phyloP scores from a whole-genome alignment of 1,140 invertebrate species.

The Episyrphus balteatus region DNA sequence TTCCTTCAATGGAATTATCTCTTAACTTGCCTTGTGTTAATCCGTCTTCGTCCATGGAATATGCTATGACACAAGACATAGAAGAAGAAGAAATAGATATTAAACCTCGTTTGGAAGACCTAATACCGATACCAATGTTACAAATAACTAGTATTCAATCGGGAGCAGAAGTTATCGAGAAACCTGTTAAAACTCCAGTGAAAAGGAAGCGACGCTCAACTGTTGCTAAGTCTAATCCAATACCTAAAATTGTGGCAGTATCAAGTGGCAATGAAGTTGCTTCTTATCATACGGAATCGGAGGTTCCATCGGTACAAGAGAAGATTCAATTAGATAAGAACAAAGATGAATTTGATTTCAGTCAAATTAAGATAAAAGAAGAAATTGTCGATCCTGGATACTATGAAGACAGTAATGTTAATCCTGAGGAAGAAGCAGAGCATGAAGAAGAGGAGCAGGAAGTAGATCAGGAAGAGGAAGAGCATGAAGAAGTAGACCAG shows the following conservation, averaged over 20 bases:
- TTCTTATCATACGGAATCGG: neutral
- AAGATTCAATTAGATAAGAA: neutral
- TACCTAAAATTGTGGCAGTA: constrained; percentile 22
- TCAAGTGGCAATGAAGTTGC: constrained; percentile 14
- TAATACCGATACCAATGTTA: neutral
- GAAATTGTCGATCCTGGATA: constrained; percentile 23
- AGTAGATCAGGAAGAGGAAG: neutral
- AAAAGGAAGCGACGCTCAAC: neutral
- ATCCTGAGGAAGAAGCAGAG: neutral
- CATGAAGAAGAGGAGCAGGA: constrained; percentile 1
- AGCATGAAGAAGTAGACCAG: neutral
- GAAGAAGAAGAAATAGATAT: neutral
- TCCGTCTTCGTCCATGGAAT: neutral
- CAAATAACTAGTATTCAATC: neutral
- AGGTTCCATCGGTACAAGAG: neutral
- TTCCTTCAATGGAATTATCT: neutral
- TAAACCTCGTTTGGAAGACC: neutral
- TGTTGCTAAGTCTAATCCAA: constrained; percentile 1
- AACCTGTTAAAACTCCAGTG: neutral
- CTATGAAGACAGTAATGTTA: neutral
- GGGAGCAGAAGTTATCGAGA: neutral
- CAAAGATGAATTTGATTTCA: neutral
- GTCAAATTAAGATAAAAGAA: constrained; percentile 18
- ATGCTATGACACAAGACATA: neutral
- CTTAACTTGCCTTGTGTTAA: neutral